Percentiles rank a stretch among this genome's conserved stretches.
Evolutionary conservation across 2,113 vertebrate species (phyloP).

Genomic region (Archocentrus centrarchus): DNA sequence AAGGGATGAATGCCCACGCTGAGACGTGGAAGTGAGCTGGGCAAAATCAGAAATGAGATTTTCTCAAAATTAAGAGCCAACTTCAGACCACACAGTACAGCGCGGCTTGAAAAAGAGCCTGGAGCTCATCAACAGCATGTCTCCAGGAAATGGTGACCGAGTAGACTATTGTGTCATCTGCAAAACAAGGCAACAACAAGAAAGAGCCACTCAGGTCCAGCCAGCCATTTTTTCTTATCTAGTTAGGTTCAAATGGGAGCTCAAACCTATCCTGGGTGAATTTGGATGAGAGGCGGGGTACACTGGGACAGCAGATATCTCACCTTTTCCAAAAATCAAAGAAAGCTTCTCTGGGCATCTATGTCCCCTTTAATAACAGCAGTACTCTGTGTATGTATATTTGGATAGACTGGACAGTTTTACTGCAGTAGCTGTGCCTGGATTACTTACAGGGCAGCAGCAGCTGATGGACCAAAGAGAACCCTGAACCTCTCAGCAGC

Average conservation of each 20-base stretch:
- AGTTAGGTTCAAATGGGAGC: neutral
- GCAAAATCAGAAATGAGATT: too few species aligned
- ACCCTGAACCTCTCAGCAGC: neutral
- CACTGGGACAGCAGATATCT: accelerated
- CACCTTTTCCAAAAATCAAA: neutral
- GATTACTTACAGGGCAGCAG: neutral
- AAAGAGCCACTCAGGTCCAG: neutral
- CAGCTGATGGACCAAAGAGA: accelerated
- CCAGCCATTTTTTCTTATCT: neutral
- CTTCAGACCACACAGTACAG: neutral
- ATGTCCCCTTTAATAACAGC: neutral
- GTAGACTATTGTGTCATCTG: neutral
- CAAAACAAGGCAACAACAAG: accelerated
- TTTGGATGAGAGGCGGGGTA: neutral
- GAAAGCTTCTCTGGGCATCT: neutral
- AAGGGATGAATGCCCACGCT: too few species aligned
- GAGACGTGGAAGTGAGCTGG: too few species aligned
- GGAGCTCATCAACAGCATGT: neutral
- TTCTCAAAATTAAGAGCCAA: too few species aligned
- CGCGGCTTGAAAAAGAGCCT: neutral
- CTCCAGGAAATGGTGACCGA: neutral
- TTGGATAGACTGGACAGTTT: neutral
- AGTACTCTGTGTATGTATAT: too few species aligned
- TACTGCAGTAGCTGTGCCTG: neutral
- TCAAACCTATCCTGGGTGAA: neutral